Percentiles rank a stretch among this genome's conserved stretches.
These are phyloP conservation scores for Vireo griseus DNA, from an alignment of 2,797 vertebrate species.

Conservation along the genomic window DNA sequence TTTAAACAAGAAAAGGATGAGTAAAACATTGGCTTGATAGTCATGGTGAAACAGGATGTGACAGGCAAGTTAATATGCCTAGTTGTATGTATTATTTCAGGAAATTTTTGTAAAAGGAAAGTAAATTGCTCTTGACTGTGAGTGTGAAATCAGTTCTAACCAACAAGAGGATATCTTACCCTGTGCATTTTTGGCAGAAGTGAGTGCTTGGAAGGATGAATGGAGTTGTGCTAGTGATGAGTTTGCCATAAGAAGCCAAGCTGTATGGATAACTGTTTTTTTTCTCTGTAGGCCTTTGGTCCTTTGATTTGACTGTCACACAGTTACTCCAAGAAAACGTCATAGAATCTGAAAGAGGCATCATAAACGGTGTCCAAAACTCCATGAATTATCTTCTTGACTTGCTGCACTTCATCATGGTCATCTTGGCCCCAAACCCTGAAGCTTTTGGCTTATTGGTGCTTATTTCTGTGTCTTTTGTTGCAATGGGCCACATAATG, in stretches of 20 bases:
- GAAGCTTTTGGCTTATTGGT: slow-evolving; percentile 96
- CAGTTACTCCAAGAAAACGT: slow-evolving; percentile 98
- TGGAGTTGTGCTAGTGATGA: background rate
- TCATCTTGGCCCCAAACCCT: slow-evolving; percentile 94
- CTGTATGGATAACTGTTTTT: background rate
- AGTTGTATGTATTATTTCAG: background rate
- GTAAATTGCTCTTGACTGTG: background rate
- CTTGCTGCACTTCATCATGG: slow-evolving; percentile 98
- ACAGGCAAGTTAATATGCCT: background rate
- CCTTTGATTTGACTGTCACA: slow-evolving; percentile 96
- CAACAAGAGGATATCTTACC: background rate
- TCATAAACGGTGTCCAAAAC: slow-evolving; percentile 98
- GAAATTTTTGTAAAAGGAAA: background rate
- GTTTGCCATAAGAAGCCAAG: background rate
- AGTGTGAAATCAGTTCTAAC: background rate
- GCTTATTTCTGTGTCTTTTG: slow-evolving; percentile 95
- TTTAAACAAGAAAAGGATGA: background rate
- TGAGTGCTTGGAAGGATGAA: background rate
- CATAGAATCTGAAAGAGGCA: slow-evolving; percentile 91
- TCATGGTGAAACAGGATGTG: background rate
- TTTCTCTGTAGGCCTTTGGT: slow-evolving; percentile 88
- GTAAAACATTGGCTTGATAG: background rate
- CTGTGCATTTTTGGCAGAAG: background rate
- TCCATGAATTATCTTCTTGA: slow-evolving; percentile 99
- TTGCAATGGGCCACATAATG: slow-evolving; percentile 95